Conservation (phyloP, 2,888 invertebrate genomes). For the Synergus umbraculus region DNA sequence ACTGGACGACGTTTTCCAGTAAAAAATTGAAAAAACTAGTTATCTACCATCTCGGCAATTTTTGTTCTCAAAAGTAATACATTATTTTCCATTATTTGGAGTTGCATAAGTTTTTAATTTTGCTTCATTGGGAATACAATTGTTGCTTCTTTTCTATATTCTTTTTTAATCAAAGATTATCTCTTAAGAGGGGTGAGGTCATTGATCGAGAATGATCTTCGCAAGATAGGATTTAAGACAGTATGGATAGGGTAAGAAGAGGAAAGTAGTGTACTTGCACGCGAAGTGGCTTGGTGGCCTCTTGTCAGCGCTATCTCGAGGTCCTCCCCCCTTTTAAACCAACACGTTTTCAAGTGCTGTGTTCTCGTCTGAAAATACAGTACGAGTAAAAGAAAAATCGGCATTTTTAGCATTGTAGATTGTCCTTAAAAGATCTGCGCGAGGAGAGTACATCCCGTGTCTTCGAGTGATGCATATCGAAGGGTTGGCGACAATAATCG, state of each 20-base stretch:
- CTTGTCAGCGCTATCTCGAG: conserved; percentile 69
- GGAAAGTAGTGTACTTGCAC: conserved; percentile 62
- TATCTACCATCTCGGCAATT: neutral
- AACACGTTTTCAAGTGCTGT: conserved; percentile 60
- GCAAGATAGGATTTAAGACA: conserved; percentile 41
- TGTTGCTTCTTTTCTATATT: neutral
- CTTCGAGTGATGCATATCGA: conserved; percentile 70
- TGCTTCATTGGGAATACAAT: neutral
- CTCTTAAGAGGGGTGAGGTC: neutral
- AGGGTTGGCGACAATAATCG: conserved; percentile 72
- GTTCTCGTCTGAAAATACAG: neutral
- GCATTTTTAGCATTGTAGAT: conserved; percentile 39
- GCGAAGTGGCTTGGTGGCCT: conserved; percentile 68
- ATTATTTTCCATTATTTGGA: neutral
- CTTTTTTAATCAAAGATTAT: neutral
- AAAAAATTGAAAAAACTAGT: neutral
- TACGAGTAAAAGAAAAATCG: too few relatives aligned
- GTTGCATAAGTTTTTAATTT: neutral
- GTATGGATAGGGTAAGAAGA: conserved; percentile 45
- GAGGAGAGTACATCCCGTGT: conserved; percentile 52
- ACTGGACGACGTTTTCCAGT: neutral
- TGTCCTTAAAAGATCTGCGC: conserved; percentile 36
- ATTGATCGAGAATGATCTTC: conserved; percentile 39
- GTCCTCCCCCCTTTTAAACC: conserved; percentile 55
- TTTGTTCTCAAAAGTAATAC: neutral